Conservation (phyloP, 2,888 invertebrate genomes). For the Trissoscelio sp. region DNA sequence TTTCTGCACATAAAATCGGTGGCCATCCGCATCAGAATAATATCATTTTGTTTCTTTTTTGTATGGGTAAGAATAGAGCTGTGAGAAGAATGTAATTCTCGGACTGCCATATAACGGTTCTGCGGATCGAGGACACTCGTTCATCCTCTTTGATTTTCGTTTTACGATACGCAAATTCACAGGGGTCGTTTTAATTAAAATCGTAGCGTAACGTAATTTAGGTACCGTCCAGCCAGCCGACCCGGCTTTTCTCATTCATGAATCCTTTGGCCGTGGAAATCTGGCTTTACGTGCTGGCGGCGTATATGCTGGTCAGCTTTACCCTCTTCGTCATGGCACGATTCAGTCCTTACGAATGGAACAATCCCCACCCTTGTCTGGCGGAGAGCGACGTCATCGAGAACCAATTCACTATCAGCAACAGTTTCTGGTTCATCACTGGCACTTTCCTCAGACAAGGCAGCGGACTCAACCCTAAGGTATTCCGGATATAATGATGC, state of each 20-base stretch:
- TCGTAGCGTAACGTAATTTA: constrained; percentile 84
- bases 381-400: constrained; percentile 93
- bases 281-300: constrained; percentile 97
- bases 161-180: constrained; percentile 65
- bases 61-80: background rate
- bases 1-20: background rate
- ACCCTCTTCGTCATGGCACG: constrained; percentile 98
- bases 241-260: constrained; percentile 96
- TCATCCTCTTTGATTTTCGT: constrained; percentile 67
- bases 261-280: constrained; percentile 98
- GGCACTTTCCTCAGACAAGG: constrained; percentile 95
- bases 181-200: constrained; percentile 83
- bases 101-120: constrained; percentile 46
- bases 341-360: constrained; percentile 98
- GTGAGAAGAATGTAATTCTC: constrained; percentile 14
- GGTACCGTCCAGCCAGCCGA: constrained; percentile 95
- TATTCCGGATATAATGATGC: constrained; percentile 80
- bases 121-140: constrained; percentile 48
- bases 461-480: constrained; percentile 93
- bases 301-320: constrained; percentile 96
- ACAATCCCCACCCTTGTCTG: constrained; percentile 91
- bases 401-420: constrained; percentile 98
- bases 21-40: constrained; percentile 6
- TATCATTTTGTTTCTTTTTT: background rate
- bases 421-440: constrained; percentile 95